Base-by-base conservation (phyloP, 1,140 invertebrate genomes). In the Camponotus vicinus region DNA sequence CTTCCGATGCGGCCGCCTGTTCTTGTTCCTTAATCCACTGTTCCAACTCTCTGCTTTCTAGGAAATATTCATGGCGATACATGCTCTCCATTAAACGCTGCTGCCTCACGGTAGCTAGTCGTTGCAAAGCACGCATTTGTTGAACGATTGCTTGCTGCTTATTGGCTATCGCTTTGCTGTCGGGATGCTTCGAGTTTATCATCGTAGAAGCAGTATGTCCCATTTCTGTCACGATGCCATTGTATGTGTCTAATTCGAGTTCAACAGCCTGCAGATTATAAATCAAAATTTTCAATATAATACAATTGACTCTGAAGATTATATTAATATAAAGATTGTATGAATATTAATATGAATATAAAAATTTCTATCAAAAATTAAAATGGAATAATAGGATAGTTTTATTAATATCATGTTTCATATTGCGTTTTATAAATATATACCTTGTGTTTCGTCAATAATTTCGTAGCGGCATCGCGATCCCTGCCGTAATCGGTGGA, bases 21-120 rank as follows among this genome's bases (percentile, higher is more conserved):
- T 98, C 97, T 93, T 99, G 98, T 93, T 99, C 98, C 86, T 97
- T 97, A 49, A 99, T 99, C 98, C 99, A 99, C 89, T 97, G 97
- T 92, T 99, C 98, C 76, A 99, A 96, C 92, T 99, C 98, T 75
- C 97, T 96, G 85, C 97, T 98, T 94, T 99, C 99, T 0, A 97
- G 95, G 92, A 99, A 97, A 94, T 99, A 99, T 92, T 99, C 98
- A 93, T 99, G 98, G 85, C 98, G 96, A 93, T 98, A 98, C 92
- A 99, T 97, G 52, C 98, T 98, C 93, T 99, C 98, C 95, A 99
- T 98, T 0, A 99, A 95, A 21, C 97, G 97, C 86, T 97, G 97
- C 92, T 98, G 97, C 76, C 98, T 95, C 18, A 97, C 96, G 6
- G 97, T 97, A 0, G 98, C 98, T 71, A 98, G 94, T 88, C 98